phyloP scores from a whole-genome alignment of 1,140 invertebrate species.

The Drosophila equinoxialis region DNA sequence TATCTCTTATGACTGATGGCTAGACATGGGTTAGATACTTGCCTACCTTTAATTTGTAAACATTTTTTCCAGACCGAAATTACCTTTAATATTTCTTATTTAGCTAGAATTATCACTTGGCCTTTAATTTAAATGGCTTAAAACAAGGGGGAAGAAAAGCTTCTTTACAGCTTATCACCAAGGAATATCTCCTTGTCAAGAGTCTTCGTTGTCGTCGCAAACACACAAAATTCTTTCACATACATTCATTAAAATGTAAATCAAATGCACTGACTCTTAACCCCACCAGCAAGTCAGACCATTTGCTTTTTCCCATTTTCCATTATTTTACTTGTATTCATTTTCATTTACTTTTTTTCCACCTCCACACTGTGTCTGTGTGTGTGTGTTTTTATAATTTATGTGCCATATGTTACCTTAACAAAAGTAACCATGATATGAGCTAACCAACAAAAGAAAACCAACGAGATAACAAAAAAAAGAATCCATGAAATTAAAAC shows the following conservation, averaged over 20 bases:
- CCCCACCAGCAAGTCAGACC: slow-evolving; percentile 29
- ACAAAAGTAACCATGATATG: slow-evolving; percentile 59
- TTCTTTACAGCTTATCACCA: slow-evolving; percentile 49
- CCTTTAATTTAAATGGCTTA: neutral
- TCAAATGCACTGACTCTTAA: slow-evolving; percentile 24
- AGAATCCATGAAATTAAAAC: slow-evolving; percentile 45
- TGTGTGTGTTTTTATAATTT: slow-evolving; percentile 59
- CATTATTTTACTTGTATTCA: slow-evolving; percentile 18
- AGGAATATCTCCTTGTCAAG: slow-evolving; percentile 14
- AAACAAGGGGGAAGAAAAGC: slow-evolving; percentile 7
- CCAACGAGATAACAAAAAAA: slow-evolving; percentile 32
- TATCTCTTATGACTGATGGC: slow-evolving; percentile 64
- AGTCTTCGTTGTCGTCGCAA: neutral
- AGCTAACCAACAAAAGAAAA: slow-evolving; percentile 14
- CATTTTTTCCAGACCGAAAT: slow-evolving; percentile 38
- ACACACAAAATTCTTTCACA: slow-evolving; percentile 18
- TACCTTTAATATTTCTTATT: slow-evolving; percentile 33
- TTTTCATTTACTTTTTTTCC: slow-evolving; percentile 53
- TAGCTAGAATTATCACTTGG: slow-evolving; percentile 3
- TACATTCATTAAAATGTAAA: slow-evolving; percentile 61
- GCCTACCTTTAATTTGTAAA: slow-evolving; percentile 61
- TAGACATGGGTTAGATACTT: slow-evolving; percentile 31
- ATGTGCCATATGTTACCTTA: slow-evolving; percentile 73
- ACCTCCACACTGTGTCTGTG: slow-evolving; percentile 26
- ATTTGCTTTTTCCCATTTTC: slow-evolving; percentile 20